Evolutionary conservation across 2,888 invertebrate species (phyloP).

Genomic region (Acanthoscelides obtectus): DNA sequence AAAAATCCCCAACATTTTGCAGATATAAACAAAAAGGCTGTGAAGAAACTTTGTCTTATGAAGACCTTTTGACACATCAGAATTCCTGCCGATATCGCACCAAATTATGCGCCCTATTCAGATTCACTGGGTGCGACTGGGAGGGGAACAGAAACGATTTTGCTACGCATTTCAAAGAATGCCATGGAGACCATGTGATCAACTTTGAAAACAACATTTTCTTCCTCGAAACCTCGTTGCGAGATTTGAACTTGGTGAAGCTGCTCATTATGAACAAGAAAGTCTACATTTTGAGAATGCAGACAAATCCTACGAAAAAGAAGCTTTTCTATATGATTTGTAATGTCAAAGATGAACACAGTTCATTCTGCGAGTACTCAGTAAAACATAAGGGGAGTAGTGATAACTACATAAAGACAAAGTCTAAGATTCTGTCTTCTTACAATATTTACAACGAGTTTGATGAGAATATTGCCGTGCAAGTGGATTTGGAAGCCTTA

Average conservation of each 20-base stretch:
- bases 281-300: conserved; percentile 32
- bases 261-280: conserved; percentile 32
- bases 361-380: conserved; percentile 29
- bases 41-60: conserved; percentile 21
- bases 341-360: conserved; percentile 30
- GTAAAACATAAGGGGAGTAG: conserved; percentile 36
- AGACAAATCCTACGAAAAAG: conserved; percentile 25
- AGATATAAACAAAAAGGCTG: conserved; percentile 31
- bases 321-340: conserved; percentile 34
- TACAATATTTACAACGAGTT: conserved; percentile 24
- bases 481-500: conserved; percentile 33
- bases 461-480: conserved; percentile 25
- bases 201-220: conserved; percentile 31
- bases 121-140: conserved; percentile 28
- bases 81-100: conserved; percentile 28
- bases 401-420: conserved; percentile 34
- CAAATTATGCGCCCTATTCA: conserved; percentile 27
- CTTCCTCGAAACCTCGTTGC: conserved; percentile 31
- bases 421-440: conserved; percentile 29
- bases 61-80: conserved; percentile 26
- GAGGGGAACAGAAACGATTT: conserved; percentile 31
- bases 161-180: conserved; percentile 32
- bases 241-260: conserved; percentile 28
- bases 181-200: conserved; percentile 34
- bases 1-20: background rate